Conservation (phyloP, 2,797 vertebrate genomes). For the Anas flavirostris region DNA sequence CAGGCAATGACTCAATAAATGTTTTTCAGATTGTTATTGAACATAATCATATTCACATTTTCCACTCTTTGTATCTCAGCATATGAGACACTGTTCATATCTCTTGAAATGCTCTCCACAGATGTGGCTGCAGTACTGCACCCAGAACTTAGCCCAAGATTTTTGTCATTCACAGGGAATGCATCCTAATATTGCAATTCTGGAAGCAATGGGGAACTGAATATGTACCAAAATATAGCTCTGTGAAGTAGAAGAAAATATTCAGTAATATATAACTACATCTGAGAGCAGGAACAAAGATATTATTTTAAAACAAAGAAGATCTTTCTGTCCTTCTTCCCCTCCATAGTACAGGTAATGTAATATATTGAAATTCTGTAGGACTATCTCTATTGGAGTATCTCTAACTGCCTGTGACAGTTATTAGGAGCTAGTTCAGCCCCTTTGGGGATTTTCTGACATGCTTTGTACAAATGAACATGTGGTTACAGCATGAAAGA, state of each 20-base stretch:
- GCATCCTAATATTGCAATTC: constrained; percentile 22
- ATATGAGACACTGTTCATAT: not conserved
- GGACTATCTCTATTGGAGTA: not conserved
- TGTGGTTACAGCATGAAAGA: constrained; percentile 10
- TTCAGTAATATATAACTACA: not conserved
- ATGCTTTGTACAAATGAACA: not conserved
- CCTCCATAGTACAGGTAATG: not conserved
- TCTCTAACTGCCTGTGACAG: not conserved
- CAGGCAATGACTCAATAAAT: not conserved
- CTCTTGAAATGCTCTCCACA: constrained; percentile 28
- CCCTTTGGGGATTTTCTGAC: not conserved
- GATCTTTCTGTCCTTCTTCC: not conserved
- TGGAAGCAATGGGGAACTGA: constrained; percentile 27
- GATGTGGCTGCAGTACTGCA: not conserved
- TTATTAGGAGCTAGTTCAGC: not conserved
- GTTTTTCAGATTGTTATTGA: not conserved
- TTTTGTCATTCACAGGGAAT: constrained; percentile 46
- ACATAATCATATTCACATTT: not conserved
- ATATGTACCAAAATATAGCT: not conserved
- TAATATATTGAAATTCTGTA: not conserved
- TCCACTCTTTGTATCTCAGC: not conserved
- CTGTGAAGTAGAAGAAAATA: constrained; percentile 33
- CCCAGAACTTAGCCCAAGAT: not conserved
- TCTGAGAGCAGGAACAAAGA: not conserved
- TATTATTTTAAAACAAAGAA: not conserved